Evolutionary conservation across 1,140 invertebrate species (phyloP).

Genomic region (Monochamus saltuarius): DNA sequence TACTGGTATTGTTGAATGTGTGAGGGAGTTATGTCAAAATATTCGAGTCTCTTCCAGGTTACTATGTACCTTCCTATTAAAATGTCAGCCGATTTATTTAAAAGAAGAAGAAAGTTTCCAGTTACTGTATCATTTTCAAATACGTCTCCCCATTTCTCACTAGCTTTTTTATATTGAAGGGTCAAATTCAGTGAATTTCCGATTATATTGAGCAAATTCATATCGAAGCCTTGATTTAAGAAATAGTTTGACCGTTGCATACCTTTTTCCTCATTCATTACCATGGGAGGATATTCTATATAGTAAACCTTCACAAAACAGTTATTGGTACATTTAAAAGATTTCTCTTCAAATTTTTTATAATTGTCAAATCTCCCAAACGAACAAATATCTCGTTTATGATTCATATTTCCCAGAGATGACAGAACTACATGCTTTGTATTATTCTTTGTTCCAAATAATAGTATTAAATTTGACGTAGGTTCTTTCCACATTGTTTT

Average conservation of each 20-base stretch:
- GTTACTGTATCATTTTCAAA: conserved; percentile 5
- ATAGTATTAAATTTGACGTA: conserved; percentile 27
- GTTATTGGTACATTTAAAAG: not conserved
- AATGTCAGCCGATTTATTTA: not conserved
- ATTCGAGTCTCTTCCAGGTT: not conserved
- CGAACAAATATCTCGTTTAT: conserved; percentile 23
- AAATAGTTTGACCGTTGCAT: not conserved
- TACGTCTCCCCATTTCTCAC: not conserved
- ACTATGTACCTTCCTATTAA: conserved; percentile 4
- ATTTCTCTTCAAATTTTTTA: not conserved
- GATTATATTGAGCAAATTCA: conserved; percentile 15
- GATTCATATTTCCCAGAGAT: conserved; percentile 32
- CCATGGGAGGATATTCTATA: conserved; percentile 4
- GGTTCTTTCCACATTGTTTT: conserved; percentile 21
- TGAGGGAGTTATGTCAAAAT: conserved; percentile 4
- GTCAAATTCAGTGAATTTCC: conserved; percentile 4
- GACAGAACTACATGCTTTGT: conserved; percentile 30
- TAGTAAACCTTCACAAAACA: conserved; percentile 8
- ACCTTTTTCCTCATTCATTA: not conserved
- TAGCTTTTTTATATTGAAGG: not conserved
- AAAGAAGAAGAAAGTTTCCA: not conserved
- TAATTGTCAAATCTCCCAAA: not conserved
- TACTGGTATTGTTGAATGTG: conserved; percentile 8
- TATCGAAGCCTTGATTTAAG: not conserved
- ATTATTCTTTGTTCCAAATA: conserved; percentile 11